Base-by-base conservation (phyloP, 2,797 vertebrate genomes). In the Amblyopsis hoosieri region DNA sequence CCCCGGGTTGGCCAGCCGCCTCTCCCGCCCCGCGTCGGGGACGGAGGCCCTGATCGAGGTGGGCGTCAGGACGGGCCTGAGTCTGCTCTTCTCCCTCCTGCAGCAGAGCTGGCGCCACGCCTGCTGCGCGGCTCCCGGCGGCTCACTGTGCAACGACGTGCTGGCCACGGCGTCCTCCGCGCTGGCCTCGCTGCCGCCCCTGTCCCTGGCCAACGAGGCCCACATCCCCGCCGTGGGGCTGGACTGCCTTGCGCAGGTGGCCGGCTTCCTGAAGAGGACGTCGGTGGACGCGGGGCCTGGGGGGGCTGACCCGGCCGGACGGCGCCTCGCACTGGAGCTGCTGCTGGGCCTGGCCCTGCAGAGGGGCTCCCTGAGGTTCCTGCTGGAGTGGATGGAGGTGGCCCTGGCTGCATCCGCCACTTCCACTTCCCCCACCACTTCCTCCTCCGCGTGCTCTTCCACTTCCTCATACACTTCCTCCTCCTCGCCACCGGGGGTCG, bases 331-430 rank as follows among this genome's bases (percentile, higher is more conserved):
- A 53, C 98, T 95, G 0, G 97, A 99, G 82, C 88, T 99, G 56
- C 91, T 99, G 45, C 91, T 99, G 60, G 97, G 97, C 15, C 83
- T 99, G 79, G 97, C 97, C 14, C 95, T 97, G 17, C 97, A 99
- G 47, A 90, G 97, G 70, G 97, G 97, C 11, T 98, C 97, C 37
- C 90, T 99, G 80, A 91, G 97, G 1, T 99, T 98, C 71, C 90
- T 99, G 80, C 92, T 99, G 64, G 97, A 99, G 80, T 99, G 97
- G 97, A 96, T 98, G 49, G 97, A 99, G 90, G 99, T 99, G 97
- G 97, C 97, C 2, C 74, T 99, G 81, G 94, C 95, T 1, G 96
- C 97, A 1, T 96, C 97, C 0, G 95, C 95, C 96, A 96, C 23
- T 94, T 98, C 87, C 96, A 99, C 71, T 93, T 95, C 71, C 98